Evolutionary conservation across 2,888 invertebrate genomes (phyloP).

Genomic region (Choristoneura rosaceana): DNA sequence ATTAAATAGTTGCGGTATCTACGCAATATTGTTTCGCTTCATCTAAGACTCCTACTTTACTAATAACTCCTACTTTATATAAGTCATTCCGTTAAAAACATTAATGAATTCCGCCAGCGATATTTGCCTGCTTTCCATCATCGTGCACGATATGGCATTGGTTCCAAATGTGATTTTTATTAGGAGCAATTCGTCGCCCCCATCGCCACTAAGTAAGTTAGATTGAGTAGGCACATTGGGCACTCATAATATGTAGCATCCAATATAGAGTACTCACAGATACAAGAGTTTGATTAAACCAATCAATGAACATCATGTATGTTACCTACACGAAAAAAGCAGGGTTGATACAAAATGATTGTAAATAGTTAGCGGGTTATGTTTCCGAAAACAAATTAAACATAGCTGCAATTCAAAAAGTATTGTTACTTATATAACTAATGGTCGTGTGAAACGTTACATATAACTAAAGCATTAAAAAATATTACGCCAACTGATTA

Average conservation of each 20-base stretch:
- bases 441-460: conserved; percentile 66
- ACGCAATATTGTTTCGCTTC: too few species aligned
- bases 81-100: conserved; percentile 19
- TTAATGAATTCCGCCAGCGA: conserved; percentile 23
- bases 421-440: conserved; percentile 39
- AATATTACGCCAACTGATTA: conserved; percentile 56
- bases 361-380: neutral
- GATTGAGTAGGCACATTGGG: conserved; percentile 60
- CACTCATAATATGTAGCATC: conserved; percentile 12
- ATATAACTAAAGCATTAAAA: conserved; percentile 53
- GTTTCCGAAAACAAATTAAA: neutral
- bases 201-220: conserved; percentile 68
- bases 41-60: neutral
- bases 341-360: neutral
- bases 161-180: conserved; percentile 79
- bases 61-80: neutral
- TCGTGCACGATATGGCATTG: conserved; percentile 39
- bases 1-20: too few species aligned
- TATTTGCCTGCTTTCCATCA: conserved; percentile 41
- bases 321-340: neutral
- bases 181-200: conserved; percentile 77
- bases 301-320: conserved; percentile 10
- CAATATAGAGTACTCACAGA: conserved; percentile 14
- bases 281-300: conserved; percentile 24
- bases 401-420: neutral